Conservation (phyloP, 92 coral and sea anemone genomes). For the Porites evermanni region DNA sequence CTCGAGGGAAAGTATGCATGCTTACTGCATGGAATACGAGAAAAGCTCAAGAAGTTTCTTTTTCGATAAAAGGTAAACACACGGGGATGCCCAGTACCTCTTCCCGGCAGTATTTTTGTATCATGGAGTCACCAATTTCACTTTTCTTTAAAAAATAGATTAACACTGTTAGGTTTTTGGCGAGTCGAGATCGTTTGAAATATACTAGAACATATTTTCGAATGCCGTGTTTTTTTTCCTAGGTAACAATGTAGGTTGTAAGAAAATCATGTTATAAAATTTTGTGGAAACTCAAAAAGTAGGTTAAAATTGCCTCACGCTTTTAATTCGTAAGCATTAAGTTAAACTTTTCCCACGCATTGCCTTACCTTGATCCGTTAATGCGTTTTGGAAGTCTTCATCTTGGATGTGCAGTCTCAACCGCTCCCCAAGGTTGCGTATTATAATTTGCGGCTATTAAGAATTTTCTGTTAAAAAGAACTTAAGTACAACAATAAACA, state of each 20-base stretch:
- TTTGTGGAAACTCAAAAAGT: not conserved
- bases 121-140: too few species aligned
- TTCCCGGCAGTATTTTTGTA: too few species aligned
- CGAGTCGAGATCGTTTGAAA: not conserved
- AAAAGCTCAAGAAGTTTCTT: too few species aligned
- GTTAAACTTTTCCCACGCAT: not conserved
- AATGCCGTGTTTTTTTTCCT: not conserved
- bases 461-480: not conserved
- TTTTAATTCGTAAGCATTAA: not conserved
- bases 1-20: too few species aligned
- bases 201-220: not conserved
- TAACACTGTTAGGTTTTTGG: too few species aligned
- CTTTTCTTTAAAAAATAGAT: not conserved
- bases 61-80: too few species aligned
- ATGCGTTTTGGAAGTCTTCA: not conserved
- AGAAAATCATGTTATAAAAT: not conserved
- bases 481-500: slow-evolving; percentile 17
- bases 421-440: not conserved
- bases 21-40: too few species aligned
- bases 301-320: slow-evolving; percentile 4
- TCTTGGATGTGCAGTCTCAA: not conserved
- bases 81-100: too few species aligned
- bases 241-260: not conserved
- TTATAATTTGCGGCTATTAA: not conserved
- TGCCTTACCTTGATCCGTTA: slow-evolving; percentile 26